A percentile compares a stretch with the other conserved stretches of the same genome.
phyloP scores from a whole-genome alignment of 2,113 vertebrate genomes.

The Epinephelus moara region DNA sequence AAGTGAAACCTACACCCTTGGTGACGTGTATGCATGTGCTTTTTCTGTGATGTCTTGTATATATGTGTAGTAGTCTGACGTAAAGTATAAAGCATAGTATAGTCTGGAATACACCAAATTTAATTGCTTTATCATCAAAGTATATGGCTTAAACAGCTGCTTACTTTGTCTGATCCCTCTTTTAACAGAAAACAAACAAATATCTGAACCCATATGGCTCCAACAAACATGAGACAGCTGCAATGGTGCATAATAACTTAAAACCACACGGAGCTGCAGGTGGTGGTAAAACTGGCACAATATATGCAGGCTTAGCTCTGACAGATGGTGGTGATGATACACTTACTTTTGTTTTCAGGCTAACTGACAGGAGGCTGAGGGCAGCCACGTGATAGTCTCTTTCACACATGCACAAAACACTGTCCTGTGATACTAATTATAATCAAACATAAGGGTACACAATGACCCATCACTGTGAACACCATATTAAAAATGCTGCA shows the following conservation, averaged over 20 bases:
- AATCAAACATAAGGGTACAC: not conserved
- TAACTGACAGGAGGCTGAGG: slow-evolving; percentile 54
- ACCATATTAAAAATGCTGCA: not conserved
- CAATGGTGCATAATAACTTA: not conserved
- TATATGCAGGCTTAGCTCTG: slow-evolving; percentile 31
- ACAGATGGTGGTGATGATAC: slow-evolving; percentile 64
- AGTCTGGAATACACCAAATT: not conserved
- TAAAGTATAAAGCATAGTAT: too few species aligned
- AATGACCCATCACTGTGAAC: not conserved
- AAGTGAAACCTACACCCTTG: too few species aligned
- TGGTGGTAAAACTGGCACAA: slow-evolving; percentile 45
- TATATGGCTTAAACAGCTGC: not conserved
- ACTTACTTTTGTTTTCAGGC: slow-evolving; percentile 60
- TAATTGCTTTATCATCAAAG: not conserved
- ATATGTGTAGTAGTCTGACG: not conserved
- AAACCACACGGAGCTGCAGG: slow-evolving; percentile 38
- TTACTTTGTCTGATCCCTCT: not conserved
- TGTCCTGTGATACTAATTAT: not conserved
- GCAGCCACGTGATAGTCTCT: slow-evolving; percentile 52
- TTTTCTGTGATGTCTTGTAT: not conserved
- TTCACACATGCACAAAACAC: slow-evolving; percentile 15
- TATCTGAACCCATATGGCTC: slow-evolving; percentile 1
- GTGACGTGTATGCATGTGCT: too few species aligned
- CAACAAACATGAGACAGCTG: slow-evolving; percentile 12
- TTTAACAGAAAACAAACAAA: not conserved